Evolutionary conservation across 2,113 vertebrate genomes (phyloP).

Genomic region (Eptesicus fuscus): DNA sequence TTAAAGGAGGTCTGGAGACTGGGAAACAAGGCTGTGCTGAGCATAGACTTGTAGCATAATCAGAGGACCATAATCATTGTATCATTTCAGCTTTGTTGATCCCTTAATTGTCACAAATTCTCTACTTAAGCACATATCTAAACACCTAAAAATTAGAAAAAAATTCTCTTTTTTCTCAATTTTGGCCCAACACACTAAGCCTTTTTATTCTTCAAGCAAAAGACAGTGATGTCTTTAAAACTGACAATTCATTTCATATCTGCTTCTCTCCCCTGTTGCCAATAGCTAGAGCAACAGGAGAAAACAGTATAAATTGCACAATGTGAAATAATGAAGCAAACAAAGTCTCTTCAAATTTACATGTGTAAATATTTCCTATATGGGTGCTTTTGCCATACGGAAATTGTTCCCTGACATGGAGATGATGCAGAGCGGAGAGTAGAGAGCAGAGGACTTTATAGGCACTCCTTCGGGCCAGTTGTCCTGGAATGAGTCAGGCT

Average conservation of each 20-base stretch:
- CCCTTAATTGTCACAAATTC: background rate
- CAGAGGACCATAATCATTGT: background rate
- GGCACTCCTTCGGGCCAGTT: slow-evolving; percentile 35
- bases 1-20: background rate
- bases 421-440: background rate
- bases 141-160: background rate
- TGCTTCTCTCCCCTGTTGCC: background rate
- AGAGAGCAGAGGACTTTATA: slow-evolving; percentile 23
- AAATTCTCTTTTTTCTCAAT: background rate
- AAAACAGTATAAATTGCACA: background rate
- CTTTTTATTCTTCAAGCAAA: slow-evolving; percentile 37
- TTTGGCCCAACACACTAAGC: background rate
- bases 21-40: background rate
- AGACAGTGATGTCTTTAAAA: background rate
- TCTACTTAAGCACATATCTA: background rate
- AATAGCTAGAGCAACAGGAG: background rate
- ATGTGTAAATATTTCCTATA: slow-evolving; percentile 24
- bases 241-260: background rate
- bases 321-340: slow-evolving; percentile 43
- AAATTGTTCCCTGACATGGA: slow-evolving; percentile 48
- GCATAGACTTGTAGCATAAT: background rate
- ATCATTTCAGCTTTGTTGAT: background rate
- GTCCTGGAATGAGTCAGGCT: slow-evolving; percentile 57
- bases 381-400: rapidly evolving
- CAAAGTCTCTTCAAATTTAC: slow-evolving; percentile 11